Conservation (phyloP, 2,113 vertebrate genomes). For the Engraulis encrasicolus region DNA sequence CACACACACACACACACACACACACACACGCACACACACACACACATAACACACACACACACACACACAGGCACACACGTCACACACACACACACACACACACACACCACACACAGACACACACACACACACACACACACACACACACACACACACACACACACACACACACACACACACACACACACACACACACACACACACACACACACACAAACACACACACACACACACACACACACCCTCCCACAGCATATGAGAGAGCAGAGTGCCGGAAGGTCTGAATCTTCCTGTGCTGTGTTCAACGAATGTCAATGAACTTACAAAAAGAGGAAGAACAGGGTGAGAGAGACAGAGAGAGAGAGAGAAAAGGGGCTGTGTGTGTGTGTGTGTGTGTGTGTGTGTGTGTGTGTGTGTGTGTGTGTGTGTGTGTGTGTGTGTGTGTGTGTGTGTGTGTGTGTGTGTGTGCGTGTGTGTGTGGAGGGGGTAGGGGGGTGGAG, state of each 20-base stretch:
- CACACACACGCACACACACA: constrained; percentile 8
- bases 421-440: background rate
- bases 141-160: constrained; percentile 14
- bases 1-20: background rate
- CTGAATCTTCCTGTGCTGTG: constrained; percentile 45
- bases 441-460: background rate
- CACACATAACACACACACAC: too few relatives aligned
- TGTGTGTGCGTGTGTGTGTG: too few relatives aligned
- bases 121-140: constrained; percentile 11
- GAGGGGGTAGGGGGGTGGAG: background rate
- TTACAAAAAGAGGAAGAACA: constrained; percentile 35
- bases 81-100: too few relatives aligned
- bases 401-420: background rate
- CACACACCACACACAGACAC: too few relatives aligned
- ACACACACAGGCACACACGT: too few relatives aligned
- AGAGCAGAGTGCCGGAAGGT: constrained; percentile 49
- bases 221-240: constrained; percentile 25
- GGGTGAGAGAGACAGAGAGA: constrained; percentile 3
- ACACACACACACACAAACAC: background rate
- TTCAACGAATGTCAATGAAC: constrained; percentile 62
- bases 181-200: background rate
- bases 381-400: background rate
- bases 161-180: constrained; percentile 26
- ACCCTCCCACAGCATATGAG: constrained; percentile 29
- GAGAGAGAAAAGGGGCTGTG: constrained; percentile 11